phyloP scores from a whole-genome alignment of 1,140 invertebrate genomes.

The Hylaeus anthracinus region DNA sequence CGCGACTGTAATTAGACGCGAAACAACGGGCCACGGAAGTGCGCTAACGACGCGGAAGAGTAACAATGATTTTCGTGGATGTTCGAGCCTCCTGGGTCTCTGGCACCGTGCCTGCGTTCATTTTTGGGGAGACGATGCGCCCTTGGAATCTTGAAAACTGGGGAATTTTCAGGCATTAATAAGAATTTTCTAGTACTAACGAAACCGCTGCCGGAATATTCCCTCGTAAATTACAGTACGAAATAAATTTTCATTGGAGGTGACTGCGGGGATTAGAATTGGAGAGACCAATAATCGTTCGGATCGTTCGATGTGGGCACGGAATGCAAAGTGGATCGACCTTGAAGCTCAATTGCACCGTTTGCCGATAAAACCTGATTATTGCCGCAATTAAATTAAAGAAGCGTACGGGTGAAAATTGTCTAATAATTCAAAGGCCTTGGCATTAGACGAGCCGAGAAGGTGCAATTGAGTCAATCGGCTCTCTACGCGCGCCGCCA shows the following conservation, averaged over 20 bases:
- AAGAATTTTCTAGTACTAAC: no score
- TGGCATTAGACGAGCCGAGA: slow-evolving; percentile 34
- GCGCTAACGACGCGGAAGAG: slow-evolving; percentile 28
- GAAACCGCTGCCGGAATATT: no score
- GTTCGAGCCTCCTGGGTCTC: not conserved
- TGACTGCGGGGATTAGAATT: not conserved
- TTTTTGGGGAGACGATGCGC: not conserved
- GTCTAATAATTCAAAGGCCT: slow-evolving; percentile 23
- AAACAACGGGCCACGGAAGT: slow-evolving; percentile 4
- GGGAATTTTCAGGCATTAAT: not conserved
- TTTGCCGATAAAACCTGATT: slow-evolving; percentile 31
- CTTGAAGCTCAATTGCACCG: slow-evolving; percentile 42
- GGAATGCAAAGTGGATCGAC: slow-evolving; percentile 20
- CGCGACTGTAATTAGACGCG: slow-evolving; percentile 21
- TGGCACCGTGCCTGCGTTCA: not conserved
- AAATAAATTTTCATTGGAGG: slow-evolving; percentile 1
- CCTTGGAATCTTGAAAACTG: not conserved
- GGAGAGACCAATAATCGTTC: not conserved
- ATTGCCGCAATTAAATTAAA: slow-evolving; percentile 50
- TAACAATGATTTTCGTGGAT: slow-evolving; percentile 12
- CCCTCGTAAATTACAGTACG: not conserved
- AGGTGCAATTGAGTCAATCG: slow-evolving; percentile 51
- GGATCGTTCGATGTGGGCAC: slow-evolving; percentile 20
- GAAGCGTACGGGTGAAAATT: slow-evolving; percentile 29
- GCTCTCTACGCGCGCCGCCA: not conserved